Evolutionary conservation across 2,888 invertebrate species (phyloP).

Genomic region (Nomada lathburiana): DNA sequence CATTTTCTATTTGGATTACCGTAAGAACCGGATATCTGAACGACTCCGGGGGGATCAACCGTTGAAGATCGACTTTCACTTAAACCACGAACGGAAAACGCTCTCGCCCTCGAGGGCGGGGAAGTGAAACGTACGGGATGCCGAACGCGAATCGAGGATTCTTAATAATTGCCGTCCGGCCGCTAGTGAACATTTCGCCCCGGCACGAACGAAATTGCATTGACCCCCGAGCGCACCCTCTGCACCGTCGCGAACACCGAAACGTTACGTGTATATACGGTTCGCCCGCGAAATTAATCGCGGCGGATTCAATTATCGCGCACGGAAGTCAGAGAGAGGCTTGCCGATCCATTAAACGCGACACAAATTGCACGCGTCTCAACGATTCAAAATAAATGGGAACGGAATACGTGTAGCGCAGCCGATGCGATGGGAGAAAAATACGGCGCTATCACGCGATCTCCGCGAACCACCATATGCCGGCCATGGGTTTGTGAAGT

Average conservation of each 20-base stretch:
- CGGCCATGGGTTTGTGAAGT: background rate
- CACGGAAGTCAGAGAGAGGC: conserved; percentile 7
- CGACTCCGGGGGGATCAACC: conserved; percentile 40
- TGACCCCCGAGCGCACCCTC: conserved; percentile 9
- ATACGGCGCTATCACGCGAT: conserved; percentile 21
- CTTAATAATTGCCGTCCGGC: conserved; percentile 5
- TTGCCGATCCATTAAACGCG: conserved; percentile 37
- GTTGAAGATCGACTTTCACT: conserved; percentile 55
- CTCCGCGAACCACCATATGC: conserved; percentile 31
- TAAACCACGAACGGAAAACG: conserved; percentile 31
- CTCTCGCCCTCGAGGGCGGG: background rate
- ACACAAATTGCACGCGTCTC: conserved; percentile 31
- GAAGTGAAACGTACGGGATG: background rate
- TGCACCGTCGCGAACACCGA: background rate
- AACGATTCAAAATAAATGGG: conserved; percentile 19
- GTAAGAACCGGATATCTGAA: conserved; percentile 68
- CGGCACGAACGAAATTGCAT: conserved; percentile 33
- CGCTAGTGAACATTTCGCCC: background rate
- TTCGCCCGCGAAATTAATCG: conserved; percentile 13
- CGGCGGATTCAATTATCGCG: conserved; percentile 43
- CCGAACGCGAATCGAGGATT: background rate
- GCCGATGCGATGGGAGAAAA: conserved; percentile 15
- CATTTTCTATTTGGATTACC: conserved; percentile 51
- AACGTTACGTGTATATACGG: background rate
- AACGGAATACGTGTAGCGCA: background rate